Conservation (phyloP, 2,888 invertebrate species). For the Polietes domitor region DNA sequence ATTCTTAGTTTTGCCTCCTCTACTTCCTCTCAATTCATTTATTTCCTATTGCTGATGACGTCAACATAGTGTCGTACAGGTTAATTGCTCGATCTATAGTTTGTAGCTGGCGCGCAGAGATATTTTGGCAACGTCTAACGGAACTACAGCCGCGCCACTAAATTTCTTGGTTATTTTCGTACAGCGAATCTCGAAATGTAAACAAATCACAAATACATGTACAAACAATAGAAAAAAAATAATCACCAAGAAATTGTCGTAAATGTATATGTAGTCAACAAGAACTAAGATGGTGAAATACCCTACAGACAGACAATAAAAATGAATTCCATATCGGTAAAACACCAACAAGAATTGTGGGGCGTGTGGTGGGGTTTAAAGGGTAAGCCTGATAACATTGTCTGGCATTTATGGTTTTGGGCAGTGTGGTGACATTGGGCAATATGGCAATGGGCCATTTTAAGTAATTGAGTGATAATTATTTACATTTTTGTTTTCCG, state of each 20-base stretch:
- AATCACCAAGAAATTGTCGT: no score
- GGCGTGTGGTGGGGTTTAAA: background rate
- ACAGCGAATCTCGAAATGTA: background rate
- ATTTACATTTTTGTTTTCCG: no score
- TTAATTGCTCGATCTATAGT: background rate
- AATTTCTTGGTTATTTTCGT: background rate
- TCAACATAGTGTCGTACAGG: background rate
- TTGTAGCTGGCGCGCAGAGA: background rate
- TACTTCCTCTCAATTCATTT: background rate
- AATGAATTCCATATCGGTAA: no score
- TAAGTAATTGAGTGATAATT: no score
- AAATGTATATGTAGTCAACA: no score
- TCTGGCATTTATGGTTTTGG: no score
- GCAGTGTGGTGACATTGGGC: no score
- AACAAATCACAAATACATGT: conserved; percentile 5
- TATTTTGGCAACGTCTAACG: conserved; percentile 31
- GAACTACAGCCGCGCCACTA: conserved; percentile 23
- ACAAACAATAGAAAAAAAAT: background rate
- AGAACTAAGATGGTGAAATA: no score
- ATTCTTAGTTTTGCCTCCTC: no score
- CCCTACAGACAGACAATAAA: no score
- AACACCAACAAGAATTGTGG: background rate
- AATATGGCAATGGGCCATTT: no score
- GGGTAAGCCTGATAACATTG: background rate
- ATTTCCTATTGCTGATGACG: background rate